phyloP scores from a whole-genome alignment of 1,140 invertebrate species.

The Drosophila ercepeae region DNA sequence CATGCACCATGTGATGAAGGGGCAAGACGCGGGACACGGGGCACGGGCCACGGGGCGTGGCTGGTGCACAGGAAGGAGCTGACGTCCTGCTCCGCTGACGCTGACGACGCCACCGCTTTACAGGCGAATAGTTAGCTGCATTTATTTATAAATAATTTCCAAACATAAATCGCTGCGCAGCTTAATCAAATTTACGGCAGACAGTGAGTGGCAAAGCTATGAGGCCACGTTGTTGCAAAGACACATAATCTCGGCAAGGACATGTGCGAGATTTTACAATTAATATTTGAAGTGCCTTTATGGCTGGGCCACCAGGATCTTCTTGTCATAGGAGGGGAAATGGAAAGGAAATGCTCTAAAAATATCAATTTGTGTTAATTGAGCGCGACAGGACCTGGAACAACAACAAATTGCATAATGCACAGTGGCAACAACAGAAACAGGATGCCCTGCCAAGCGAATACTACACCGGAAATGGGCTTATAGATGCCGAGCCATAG shows the following conservation, averaged over 20 bases:
- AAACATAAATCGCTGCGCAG: constrained; percentile 55
- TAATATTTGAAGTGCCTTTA: not conserved
- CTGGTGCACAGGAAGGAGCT: constrained; percentile 26
- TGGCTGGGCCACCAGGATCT: not conserved
- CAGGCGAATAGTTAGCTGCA: constrained; percentile 68
- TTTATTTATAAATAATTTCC: constrained; percentile 78
- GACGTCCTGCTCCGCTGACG: constrained; percentile 39
- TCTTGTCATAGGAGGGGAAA: constrained; percentile 14
- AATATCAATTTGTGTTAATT: constrained; percentile 68
- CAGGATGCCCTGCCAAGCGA: constrained; percentile 46
- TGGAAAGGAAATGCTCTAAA: constrained; percentile 68
- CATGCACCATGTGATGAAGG: constrained; percentile 43
- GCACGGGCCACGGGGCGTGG: constrained; percentile 8
- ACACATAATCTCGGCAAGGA: not conserved
- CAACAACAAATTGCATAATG: constrained; percentile 24
- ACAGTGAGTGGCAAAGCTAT: constrained; percentile 19
- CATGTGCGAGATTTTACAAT: not conserved
- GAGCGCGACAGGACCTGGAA: constrained; percentile 50
- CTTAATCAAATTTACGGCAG: constrained; percentile 65
- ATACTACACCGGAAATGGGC: constrained; percentile 64
- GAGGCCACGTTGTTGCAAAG: not conserved
- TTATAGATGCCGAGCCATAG: constrained; percentile 64
- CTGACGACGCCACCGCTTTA: constrained; percentile 26
- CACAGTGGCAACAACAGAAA: constrained; percentile 5
- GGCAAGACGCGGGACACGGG: not conserved